phyloP scores from a whole-genome alignment of 2,888 invertebrate genomes.

The Steinernema scapterisci region DNA sequence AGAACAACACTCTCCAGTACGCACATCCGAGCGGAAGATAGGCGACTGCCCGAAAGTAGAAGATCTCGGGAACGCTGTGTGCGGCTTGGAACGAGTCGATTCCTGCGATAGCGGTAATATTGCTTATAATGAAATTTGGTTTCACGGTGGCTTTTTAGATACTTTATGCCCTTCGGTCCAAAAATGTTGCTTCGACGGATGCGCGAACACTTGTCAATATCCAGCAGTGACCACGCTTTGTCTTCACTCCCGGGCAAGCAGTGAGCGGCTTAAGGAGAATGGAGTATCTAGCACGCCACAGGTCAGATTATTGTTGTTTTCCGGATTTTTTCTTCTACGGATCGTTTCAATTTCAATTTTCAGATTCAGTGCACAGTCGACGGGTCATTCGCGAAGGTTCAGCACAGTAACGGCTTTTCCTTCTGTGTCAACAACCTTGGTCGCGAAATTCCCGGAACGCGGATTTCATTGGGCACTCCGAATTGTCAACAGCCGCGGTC shows the following conservation, averaged over 20 bases:
- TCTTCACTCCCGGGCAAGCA: slow-evolving; percentile 39
- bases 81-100: slow-evolving; percentile 36
- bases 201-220: slow-evolving; percentile 39
- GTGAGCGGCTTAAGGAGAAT: background rate
- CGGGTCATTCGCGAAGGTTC: slow-evolving; percentile 56
- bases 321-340: slow-evolving; percentile 20
- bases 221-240: slow-evolving; percentile 38
- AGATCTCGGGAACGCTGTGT: slow-evolving; percentile 38
- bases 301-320: background rate
- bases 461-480: slow-evolving; percentile 36
- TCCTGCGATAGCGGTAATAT: slow-evolving; percentile 39
- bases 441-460: slow-evolving; percentile 52
- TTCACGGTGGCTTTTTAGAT: background rate
- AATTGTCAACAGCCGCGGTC: slow-evolving; percentile 49
- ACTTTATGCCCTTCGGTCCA: slow-evolving; percentile 25
- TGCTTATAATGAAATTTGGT: background rate
- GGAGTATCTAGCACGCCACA: background rate
- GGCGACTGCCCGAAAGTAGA: slow-evolving; percentile 38
- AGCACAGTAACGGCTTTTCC: slow-evolving; percentile 50
- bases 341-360: slow-evolving; percentile 33
- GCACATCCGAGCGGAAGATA: background rate
- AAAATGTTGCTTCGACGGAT: slow-evolving; percentile 45
- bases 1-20: background rate
- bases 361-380: slow-evolving; percentile 51
- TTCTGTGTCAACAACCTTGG: slow-evolving; percentile 63